Evolutionary conservation across 2,888 invertebrate genomes (phyloP), one percentile per base, ranked within the genome.

Genomic region (Allolobophora icterica): DNA sequence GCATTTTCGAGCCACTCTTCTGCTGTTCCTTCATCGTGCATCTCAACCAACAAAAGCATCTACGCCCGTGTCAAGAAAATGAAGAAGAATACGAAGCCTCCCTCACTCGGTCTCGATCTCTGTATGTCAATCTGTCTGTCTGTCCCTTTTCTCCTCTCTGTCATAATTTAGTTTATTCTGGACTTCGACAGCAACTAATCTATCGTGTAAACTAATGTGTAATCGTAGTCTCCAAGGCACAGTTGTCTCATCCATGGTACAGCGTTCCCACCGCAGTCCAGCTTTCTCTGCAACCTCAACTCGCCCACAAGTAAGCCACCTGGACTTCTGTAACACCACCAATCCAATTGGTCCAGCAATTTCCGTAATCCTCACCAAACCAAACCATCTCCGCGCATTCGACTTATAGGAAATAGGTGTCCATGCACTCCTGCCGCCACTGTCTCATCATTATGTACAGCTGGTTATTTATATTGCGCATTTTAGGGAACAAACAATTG

Each of bases 391-490:
- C 24, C 52, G 52, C 52, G 24, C 30, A 11, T 11, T 71, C 71
- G 71, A 71, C n/a, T n/a, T n/a, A n/a, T 71, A 71, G n/a, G 30
- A 71, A 71, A n/a, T n/a, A 71, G 30, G n/a, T 71, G 5, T 52
- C 30, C 52, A 24, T 21, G 24, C 52, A 52, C 24, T 4, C 24
- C 21, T 52, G 40, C 52, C 52, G 52, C 71, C 71, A 71, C n/a
- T 71, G 30, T 71, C 71, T 71, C n/a, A 13, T 71, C 11, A 71
- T 30, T n/a, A 71, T 71, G 71, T 71, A n/a, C 6, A 71, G 30
- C 71, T 71, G 71, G 71, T 71, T 71, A 71, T 71, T 71, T n/a
- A 71, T 71, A n/a, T 71, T n/a, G 71, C 71, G 71, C 71, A 71
- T n/a, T 71, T 71, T 71, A 11, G n/a, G n/a, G n/a, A 71, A 30